Evolutionary conservation across 2,797 vertebrate genomes (phyloP).

Genomic region (Champsocephalus esox): DNA sequence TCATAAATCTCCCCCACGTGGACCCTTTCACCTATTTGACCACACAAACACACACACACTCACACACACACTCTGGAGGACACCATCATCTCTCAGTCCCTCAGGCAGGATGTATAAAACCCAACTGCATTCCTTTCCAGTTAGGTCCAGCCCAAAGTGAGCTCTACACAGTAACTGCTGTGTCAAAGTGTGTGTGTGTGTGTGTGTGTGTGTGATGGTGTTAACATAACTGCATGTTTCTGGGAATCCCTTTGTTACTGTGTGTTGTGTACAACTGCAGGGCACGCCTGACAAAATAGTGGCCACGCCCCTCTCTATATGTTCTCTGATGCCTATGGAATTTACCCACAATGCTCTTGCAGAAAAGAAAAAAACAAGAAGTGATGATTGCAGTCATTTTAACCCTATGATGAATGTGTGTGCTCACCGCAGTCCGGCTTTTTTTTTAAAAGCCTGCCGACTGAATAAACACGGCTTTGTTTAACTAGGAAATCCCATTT

Average conservation of each 20-base stretch:
- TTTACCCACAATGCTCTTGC: constrained; percentile 64
- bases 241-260: constrained; percentile 73
- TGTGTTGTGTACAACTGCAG: constrained; percentile 39
- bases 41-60: constrained; percentile 42
- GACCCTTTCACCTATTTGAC: constrained; percentile 74
- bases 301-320: constrained; percentile 21
- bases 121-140: constrained; percentile 86
- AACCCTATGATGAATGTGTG: constrained; percentile 27
- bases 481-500: constrained; percentile 66
- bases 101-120: constrained; percentile 85
- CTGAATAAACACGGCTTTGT: constrained; percentile 61
- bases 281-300: constrained; percentile 22
- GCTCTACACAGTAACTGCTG: constrained; percentile 79
- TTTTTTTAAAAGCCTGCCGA: constrained; percentile 14
- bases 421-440: not conserved
- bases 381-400: constrained; percentile 59
- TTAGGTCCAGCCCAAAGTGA: constrained; percentile 84
- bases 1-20: constrained; percentile 69
- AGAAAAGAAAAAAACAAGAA: constrained; percentile 50
- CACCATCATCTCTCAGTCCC: constrained; percentile 75
- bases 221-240: constrained; percentile 56
- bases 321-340: constrained; percentile 58
- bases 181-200: constrained; percentile 62
- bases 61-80: constrained; percentile 39
- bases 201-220: constrained; percentile 6